phyloP scores from a whole-genome alignment of 2,797 vertebrate genomes.

The Myripristis murdjan region DNA sequence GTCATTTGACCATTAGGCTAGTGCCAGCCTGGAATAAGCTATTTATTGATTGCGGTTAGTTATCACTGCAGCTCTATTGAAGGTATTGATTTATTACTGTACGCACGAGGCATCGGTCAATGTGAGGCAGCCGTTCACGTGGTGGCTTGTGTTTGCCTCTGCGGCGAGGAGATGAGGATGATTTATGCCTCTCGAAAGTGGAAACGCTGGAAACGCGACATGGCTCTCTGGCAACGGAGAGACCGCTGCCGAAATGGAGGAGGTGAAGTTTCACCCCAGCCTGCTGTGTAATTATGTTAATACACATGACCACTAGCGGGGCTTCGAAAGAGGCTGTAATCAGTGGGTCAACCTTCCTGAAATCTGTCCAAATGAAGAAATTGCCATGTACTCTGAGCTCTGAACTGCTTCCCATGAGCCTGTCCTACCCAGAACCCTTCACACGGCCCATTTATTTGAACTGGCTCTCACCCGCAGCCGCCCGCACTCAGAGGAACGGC shows the following conservation, averaged over 20 bases:
- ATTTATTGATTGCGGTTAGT: constrained; percentile 35
- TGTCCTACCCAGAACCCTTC: constrained; percentile 67
- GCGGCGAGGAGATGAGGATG: constrained; percentile 1
- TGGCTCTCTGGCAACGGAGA: constrained; percentile 8
- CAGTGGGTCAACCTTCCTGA: constrained; percentile 65
- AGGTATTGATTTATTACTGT: constrained; percentile 46
- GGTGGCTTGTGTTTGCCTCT: constrained; percentile 12
- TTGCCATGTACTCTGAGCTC: constrained; percentile 64
- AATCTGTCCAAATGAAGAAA: constrained; percentile 74
- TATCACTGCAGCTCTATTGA: constrained; percentile 21
- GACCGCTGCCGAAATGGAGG: constrained; percentile 25
- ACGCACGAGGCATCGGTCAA: constrained; percentile 22
- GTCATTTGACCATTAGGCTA: constrained; percentile 5
- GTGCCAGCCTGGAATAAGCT: constrained; percentile 18
- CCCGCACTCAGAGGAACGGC: constrained; percentile 71
- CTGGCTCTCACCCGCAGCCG: constrained; percentile 76
- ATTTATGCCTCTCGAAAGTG: constrained; percentile 3
- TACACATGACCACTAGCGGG: constrained; percentile 54
- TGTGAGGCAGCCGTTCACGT: constrained; percentile 8
- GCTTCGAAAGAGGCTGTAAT: constrained; percentile 63
- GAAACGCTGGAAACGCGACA: background rate
- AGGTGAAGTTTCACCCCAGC: constrained; percentile 44
- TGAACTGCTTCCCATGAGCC: constrained; percentile 72
- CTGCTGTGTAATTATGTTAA: constrained; percentile 72
- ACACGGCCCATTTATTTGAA: constrained; percentile 82